Base-by-base conservation (phyloP, 2,888 invertebrate genomes). In the Fragum fragum region DNA sequence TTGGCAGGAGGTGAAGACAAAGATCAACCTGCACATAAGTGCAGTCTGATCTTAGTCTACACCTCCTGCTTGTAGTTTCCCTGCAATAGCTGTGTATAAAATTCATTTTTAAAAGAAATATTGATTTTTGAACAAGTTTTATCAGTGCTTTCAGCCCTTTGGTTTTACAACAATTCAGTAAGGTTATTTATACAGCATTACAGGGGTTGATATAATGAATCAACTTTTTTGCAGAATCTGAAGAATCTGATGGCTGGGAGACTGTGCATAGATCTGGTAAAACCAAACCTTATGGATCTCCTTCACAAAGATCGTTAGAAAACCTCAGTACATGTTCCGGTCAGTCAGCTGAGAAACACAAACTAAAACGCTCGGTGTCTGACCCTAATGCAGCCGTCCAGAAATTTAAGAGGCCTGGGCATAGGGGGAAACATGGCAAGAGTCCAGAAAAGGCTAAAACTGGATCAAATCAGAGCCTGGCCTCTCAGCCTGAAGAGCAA, bases 241-340 rank as follows among this genome's bases (percentile, higher is more conserved):
- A 94, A 63, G 94, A 95, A 72, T 88, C 91, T 57, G 95, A 95
- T 78, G 98, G 98, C 0, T 98, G 98, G 98, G 96, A 98, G 85
- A 98, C 97, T 0, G 98, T 98, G 0, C 94, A 94, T 0, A 97
- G 95, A 77, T 93, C 94, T 57, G 90, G 97, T 16, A 90, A 90
- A 73, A 75, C 90, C n/a, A 90, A 93, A 75, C 96, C 97, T 66
- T 95, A 89, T 69, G 85, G 89, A 21, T 91, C 91, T 14, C 90
- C 91, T 0, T 90, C 90, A 9, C 91, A 91, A 85, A 86, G 90
- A 73, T 91, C 91, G 1, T 76, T 90, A 16, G 92, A 92, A 79
- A 92, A 91, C 77, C 79, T 92, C 18, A 73, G 86, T 26, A 80
- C 79, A 16, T 76, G 84, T 9, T 82, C 86, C 11, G 26, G 66